Percentiles rank a stretch among this genome's conserved stretches.
Conservation (phyloP, 1,140 invertebrate genomes). For the Gryllus bimaculatus region DNA sequence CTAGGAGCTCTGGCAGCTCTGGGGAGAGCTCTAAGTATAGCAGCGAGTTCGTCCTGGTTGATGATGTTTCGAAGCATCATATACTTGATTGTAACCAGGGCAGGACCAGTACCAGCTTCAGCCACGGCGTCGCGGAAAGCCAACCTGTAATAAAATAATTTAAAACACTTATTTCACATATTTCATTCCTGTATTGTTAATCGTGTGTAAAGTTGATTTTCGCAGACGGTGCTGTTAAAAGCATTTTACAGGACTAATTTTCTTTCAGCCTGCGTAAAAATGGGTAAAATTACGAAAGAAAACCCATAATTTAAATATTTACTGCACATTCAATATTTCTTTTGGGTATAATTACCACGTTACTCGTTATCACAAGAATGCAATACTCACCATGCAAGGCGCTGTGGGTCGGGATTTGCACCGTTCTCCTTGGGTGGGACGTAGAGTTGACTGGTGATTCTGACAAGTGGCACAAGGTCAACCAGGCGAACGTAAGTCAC, state of each 20-base stretch:
- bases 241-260: no score
- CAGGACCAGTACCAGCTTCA: conserved; percentile 53
- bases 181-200: no score
- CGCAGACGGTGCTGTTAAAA: no score
- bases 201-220: no score
- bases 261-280: no score
- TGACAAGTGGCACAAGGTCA: background rate
- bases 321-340: background rate
- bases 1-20: conserved; percentile 48
- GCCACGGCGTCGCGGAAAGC: conserved; percentile 51
- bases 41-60: conserved; percentile 48
- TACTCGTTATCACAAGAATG: background rate
- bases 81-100: conserved; percentile 31
- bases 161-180: no score
- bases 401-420: no score
- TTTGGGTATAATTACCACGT: background rate
- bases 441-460: background rate
- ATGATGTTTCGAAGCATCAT: conserved; percentile 33
- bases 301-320: no score
- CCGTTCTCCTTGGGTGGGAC: background rate
- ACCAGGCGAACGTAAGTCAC: background rate
- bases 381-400: no score
- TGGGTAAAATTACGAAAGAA: no score
- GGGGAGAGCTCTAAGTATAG: conserved; percentile 41
- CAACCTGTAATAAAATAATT: conserved; percentile 35